These are phyloP conservation scores for Drosophila bifasciata DNA, from an alignment of 1,140 invertebrate species.

Conservation along the genomic window DNA sequence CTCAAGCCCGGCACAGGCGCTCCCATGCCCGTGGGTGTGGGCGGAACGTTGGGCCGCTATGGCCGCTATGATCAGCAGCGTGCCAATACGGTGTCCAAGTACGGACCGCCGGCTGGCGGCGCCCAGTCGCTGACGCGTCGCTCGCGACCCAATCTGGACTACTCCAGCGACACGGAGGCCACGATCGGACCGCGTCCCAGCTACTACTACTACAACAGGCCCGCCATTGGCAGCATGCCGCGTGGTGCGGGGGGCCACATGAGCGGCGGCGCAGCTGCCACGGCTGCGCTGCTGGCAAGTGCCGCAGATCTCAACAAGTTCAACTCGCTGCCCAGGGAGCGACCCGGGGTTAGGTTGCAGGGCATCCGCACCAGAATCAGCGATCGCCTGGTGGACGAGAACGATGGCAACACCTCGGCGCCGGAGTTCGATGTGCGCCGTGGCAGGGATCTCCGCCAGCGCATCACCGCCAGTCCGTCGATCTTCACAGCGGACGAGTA, in stretches of 20 bases:
- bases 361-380: constrained; percentile 77
- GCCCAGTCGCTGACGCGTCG: constrained; percentile 87
- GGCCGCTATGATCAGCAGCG: constrained; percentile 82
- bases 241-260: constrained; percentile 85
- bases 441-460: constrained; percentile 84
- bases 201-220: constrained; percentile 89
- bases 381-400: constrained; percentile 89
- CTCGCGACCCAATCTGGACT: constrained; percentile 91
- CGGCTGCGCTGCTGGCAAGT: constrained; percentile 77
- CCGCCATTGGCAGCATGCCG: constrained; percentile 85
- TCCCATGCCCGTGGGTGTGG: constrained; percentile 71
- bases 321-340: constrained; percentile 90
- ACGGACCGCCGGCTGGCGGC: constrained; percentile 73
- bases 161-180: constrained; percentile 97
- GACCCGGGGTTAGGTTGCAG: constrained; percentile 85
- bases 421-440: constrained; percentile 90
- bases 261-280: constrained; percentile 56
- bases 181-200: constrained; percentile 90
- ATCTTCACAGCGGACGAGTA: constrained; percentile 96
- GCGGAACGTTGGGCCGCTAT: constrained; percentile 82
- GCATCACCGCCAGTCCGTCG: constrained; percentile 83
- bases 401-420: constrained; percentile 92
- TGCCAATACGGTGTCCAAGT: constrained; percentile 59
- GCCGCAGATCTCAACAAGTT: constrained; percentile 86
- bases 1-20: constrained; percentile 87